These are phyloP conservation scores for Micropoecilia bifurca DNA, from an alignment of 2,797 vertebrate genomes.

Conservation along the genomic window DNA sequence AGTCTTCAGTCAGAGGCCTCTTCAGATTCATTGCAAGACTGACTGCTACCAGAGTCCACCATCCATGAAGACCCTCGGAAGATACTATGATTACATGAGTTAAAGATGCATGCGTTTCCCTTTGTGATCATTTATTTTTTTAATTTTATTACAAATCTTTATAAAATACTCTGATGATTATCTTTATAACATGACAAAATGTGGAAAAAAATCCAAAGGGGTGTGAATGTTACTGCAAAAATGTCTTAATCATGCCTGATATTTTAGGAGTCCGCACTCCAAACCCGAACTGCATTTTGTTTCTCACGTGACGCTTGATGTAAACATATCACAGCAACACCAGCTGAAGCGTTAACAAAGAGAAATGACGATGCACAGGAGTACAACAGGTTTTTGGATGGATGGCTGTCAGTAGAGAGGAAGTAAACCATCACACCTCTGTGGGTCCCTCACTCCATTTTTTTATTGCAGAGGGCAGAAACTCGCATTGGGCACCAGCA, in stretches of 20 bases:
- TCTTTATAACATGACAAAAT: not conserved
- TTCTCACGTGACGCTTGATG: conserved; percentile 20
- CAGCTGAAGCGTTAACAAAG: conserved; percentile 26
- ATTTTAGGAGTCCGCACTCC: not conserved
- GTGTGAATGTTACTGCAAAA: no score
- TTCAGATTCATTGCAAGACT: not conserved
- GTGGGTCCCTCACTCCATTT: conserved; percentile 43
- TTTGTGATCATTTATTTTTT: not conserved
- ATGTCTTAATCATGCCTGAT: no score
- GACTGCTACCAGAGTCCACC: not conserved
- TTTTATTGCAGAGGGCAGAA: conserved; percentile 64
- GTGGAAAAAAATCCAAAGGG: not conserved
- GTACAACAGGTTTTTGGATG: conserved; percentile 46
- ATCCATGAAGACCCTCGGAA: not conserved
- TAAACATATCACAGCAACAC: conserved; percentile 32
- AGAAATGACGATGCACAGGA: conserved; percentile 48
- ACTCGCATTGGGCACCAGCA: conserved; percentile 40
- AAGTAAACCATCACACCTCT: conserved; percentile 45
- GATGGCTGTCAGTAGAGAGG: conserved; percentile 44
- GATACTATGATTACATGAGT: not conserved
- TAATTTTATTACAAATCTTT: not conserved
- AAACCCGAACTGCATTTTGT: conserved; percentile 11
- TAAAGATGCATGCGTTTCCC: not conserved
- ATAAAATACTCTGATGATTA: not conserved
- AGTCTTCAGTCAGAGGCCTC: not conserved